Base-by-base conservation (phyloP, 1,140 invertebrate genomes). In the Drosophila chauvacae region DNA sequence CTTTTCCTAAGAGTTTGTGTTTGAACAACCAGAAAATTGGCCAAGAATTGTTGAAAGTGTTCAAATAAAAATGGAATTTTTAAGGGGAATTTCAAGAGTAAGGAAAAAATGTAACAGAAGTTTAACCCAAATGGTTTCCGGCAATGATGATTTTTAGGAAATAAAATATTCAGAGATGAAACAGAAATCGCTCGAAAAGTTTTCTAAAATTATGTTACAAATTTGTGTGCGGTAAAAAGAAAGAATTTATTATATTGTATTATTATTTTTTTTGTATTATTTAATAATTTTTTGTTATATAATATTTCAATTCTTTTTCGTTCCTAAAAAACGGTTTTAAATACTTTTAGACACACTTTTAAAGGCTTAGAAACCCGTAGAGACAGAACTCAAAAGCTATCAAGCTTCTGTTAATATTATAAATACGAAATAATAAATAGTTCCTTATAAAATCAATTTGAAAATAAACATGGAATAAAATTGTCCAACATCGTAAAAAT, bases 1-100 rank as follows among this genome's bases (percentile, higher is more conserved):
- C 56, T 35, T 63, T 61, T 61, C 39, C 28, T 23, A 35, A 44
- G 39, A 62, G 28, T 65, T 64, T 35, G 26, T 26, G 48, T 35
- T 39, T 30, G 4, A 63, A 60, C 53, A 30, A 16, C 30, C 59
- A 30, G 28, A 35, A 61, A 55, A 61, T 55, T 61, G 60, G 20
- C 55, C 55, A 57, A 57, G 33, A 57, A 57, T 64, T 41, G 18
- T 56, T 56, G 53, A 56, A 64, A 64, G 59, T 64, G 18, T 61
- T 44, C 11, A 62, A 59, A 60, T 63, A 41, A 63, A 63, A 63
- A 42, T 35, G 50, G 50, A 56, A 26, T 26, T 26, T 39, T 23
- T 37, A 10, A 33, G 20, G 1, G 11, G 10, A 26, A 26, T 20
- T 42, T 10, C 6, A 4, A 26, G 26, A 7, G 23, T 26, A 57